These are phyloP conservation scores for Cheilinus undulatus DNA, from an alignment of 2,113 vertebrate genomes.

Conservation along the genomic window DNA sequence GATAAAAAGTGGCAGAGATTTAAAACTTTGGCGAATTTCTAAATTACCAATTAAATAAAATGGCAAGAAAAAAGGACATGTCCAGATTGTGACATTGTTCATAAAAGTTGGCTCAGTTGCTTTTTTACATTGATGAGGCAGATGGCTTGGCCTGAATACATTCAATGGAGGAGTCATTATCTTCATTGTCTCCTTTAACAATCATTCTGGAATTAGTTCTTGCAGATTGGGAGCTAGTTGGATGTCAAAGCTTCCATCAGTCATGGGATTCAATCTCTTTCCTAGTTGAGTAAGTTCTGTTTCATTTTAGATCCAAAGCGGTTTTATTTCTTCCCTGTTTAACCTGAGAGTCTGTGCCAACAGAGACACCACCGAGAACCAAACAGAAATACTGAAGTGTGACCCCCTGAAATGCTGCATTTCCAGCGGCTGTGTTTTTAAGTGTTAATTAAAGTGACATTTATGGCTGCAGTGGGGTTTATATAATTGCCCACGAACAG, in stretches of 20 bases:
- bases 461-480: neutral
- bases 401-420: neutral
- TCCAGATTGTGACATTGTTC: slow-evolving; percentile 19
- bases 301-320: neutral
- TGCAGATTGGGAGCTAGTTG: neutral
- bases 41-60: neutral
- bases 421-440: neutral
- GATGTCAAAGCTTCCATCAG: neutral
- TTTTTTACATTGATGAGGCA: slow-evolving; percentile 4
- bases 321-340: neutral
- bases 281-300: neutral
- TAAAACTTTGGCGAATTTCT: neutral
- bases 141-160: slow-evolving; percentile 9
- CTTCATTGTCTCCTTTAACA: slow-evolving; percentile 25
- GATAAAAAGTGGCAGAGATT: neutral
- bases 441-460: neutral
- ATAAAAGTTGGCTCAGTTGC: neutral
- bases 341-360: neutral
- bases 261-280: neutral
- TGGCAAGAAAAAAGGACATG: neutral
- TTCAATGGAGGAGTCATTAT: neutral
- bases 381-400: neutral
- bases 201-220: slow-evolving; percentile 14
- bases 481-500: slow-evolving; percentile 5
- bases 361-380: no score